Evolutionary conservation across 2,797 vertebrate species (phyloP).

Genomic region (Rhynchotus rufescens): DNA sequence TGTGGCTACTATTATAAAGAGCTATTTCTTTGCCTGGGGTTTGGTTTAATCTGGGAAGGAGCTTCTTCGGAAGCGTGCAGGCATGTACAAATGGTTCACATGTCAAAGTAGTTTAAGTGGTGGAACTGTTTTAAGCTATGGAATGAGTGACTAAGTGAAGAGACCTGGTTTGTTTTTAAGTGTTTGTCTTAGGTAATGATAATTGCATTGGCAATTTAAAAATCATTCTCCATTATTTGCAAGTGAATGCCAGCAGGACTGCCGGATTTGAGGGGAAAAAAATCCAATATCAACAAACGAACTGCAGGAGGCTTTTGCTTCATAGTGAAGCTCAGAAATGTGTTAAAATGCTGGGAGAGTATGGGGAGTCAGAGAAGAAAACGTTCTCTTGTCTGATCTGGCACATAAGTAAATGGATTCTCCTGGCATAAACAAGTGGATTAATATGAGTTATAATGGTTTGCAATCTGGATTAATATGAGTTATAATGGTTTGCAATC

Average conservation of each 20-base stretch:
- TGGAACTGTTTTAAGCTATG: conserved; percentile 32
- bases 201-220: conserved; percentile 26
- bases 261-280: neutral
- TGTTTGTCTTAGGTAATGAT: conserved; percentile 16
- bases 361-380: conserved; percentile 23
- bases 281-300: conserved; percentile 10
- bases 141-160: conserved; percentile 50
- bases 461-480: conserved; percentile 38
- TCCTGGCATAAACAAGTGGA: conserved; percentile 52
- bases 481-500: conserved; percentile 23
- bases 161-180: conserved; percentile 36
- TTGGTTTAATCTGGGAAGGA: conserved; percentile 35
- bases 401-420: conserved; percentile 40
- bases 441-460: conserved; percentile 38
- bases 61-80: conserved; percentile 16
- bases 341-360: conserved; percentile 38
- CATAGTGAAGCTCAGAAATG: neutral
- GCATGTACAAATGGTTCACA: conserved; percentile 28
- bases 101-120: neutral
- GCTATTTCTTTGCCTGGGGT: conserved; percentile 45
- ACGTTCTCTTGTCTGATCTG: conserved; percentile 6
- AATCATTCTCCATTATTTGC: conserved; percentile 37
- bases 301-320: conserved; percentile 24
- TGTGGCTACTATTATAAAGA: conserved; percentile 33
- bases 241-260: conserved; percentile 13